phyloP scores from a whole-genome alignment of 2,113 vertebrate genomes.

The Actinemys pallida region DNA sequence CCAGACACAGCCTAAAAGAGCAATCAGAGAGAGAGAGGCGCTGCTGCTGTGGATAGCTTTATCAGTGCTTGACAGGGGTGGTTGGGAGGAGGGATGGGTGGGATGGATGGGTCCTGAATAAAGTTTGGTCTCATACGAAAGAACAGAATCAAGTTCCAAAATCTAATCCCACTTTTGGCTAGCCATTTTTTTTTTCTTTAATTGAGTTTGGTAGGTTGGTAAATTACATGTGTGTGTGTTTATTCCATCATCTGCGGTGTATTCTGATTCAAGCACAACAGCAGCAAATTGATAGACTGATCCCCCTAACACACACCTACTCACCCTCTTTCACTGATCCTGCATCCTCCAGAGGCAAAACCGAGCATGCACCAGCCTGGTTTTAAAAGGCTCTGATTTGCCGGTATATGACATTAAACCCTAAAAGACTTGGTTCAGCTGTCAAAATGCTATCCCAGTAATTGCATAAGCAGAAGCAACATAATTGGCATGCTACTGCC shows the following conservation, averaged over 20 bases:
- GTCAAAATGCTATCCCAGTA: slow-evolving; percentile 1
- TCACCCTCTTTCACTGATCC: slow-evolving; percentile 1
- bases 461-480: background rate
- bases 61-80: slow-evolving; percentile 31
- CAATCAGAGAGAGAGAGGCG: slow-evolving; percentile 46
- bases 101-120: background rate
- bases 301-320: background rate
- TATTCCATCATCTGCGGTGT: background rate
- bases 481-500: background rate
- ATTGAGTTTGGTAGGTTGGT: background rate
- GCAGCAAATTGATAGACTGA: background rate
- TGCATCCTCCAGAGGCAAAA: background rate
- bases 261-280: background rate
- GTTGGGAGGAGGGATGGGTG: background rate
- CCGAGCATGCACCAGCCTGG: background rate
- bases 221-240: background rate
- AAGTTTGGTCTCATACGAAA: slow-evolving; percentile 20
- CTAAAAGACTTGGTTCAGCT: background rate
- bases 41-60: slow-evolving; percentile 29
- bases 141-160: slow-evolving; percentile 2
- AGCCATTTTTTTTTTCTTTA: background rate
- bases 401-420: background rate
- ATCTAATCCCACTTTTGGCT: background rate
- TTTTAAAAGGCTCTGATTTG: background rate
- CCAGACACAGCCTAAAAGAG: slow-evolving; percentile 56